phyloP scores from a whole-genome alignment of 2,888 invertebrate species.

The Melanostoma mellinum region DNA sequence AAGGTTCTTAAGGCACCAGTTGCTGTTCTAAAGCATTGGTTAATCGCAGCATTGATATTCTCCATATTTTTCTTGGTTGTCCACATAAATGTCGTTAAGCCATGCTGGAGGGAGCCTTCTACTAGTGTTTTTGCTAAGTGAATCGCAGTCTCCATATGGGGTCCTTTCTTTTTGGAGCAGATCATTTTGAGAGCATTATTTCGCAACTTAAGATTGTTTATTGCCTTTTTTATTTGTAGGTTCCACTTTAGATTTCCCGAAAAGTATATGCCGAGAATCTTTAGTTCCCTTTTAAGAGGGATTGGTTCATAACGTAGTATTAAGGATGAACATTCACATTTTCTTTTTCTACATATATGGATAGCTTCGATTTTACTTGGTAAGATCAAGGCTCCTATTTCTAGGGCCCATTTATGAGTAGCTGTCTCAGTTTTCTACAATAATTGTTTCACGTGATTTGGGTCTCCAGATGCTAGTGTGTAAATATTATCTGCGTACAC shows the following conservation, averaged over 20 bases:
- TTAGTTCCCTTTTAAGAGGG: no score
- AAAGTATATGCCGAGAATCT: no score
- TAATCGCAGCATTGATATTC: no score
- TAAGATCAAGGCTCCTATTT: constrained; percentile 11
- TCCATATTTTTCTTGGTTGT: neutral
- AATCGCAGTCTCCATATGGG: neutral
- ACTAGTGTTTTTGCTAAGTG: neutral
- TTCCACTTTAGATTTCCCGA: neutral
- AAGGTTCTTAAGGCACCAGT: constrained; percentile 9
- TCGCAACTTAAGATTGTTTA: neutral
- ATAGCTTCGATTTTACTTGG: constrained; percentile 2
- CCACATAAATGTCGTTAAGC: constrained; percentile 12
- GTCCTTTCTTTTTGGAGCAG: constrained; percentile 4
- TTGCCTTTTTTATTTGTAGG: neutral
- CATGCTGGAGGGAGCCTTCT: constrained; percentile 19
- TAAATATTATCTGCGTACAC: constrained; percentile 5
- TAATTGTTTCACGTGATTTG: neutral
- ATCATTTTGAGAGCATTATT: constrained; percentile 28
- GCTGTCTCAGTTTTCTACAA: neutral
- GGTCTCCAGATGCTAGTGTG: constrained; percentile 6
- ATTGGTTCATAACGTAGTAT: no score
- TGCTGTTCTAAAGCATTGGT: constrained; percentile 15
- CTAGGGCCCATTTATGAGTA: constrained; percentile 19
- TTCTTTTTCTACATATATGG: neutral
- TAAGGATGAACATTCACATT: no score